Evolutionary conservation across 2,888 invertebrate genomes (phyloP).

Genomic region (Cephus pygmeus): DNA sequence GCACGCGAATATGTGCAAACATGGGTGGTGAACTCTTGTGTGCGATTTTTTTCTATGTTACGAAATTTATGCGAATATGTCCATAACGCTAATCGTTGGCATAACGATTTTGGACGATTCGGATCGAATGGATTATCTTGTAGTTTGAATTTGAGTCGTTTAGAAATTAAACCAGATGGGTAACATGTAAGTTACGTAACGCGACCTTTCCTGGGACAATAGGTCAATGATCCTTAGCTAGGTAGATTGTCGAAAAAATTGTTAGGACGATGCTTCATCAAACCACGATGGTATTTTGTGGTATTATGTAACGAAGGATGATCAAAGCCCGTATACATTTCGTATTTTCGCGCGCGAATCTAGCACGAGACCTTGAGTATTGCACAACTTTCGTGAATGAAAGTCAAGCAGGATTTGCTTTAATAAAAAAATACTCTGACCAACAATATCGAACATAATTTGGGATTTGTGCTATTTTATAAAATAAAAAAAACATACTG

Average conservation of each 20-base stretch:
- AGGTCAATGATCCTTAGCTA: too few species aligned
- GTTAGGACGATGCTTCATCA: background rate
- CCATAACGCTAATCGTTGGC: too few species aligned
- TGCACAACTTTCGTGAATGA: background rate
- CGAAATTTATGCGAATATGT: too few species aligned
- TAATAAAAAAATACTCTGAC: background rate
- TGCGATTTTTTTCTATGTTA: too few species aligned
- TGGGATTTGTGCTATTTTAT: background rate
- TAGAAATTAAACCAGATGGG: too few species aligned
- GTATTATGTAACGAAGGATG: background rate
- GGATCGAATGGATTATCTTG: too few species aligned
- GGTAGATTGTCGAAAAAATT: too few species aligned
- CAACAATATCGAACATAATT: background rate
- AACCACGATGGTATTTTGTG: background rate
- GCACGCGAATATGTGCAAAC: background rate
- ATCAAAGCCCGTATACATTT: background rate
- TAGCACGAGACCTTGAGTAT: slow-evolving; percentile 4
- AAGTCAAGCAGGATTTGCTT: background rate
- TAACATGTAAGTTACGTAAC: too few species aligned
- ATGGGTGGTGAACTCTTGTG: background rate
- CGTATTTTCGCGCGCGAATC: slow-evolving; percentile 6
- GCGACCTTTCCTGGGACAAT: too few species aligned
- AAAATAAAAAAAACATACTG: background rate
- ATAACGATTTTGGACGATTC: too few species aligned
- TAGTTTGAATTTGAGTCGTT: too few species aligned